Percentiles rank a stretch among this genome's conserved stretches.
phyloP scores from a whole-genome alignment of 2,797 vertebrate genomes.

The Thamnophis elegans region DNA sequence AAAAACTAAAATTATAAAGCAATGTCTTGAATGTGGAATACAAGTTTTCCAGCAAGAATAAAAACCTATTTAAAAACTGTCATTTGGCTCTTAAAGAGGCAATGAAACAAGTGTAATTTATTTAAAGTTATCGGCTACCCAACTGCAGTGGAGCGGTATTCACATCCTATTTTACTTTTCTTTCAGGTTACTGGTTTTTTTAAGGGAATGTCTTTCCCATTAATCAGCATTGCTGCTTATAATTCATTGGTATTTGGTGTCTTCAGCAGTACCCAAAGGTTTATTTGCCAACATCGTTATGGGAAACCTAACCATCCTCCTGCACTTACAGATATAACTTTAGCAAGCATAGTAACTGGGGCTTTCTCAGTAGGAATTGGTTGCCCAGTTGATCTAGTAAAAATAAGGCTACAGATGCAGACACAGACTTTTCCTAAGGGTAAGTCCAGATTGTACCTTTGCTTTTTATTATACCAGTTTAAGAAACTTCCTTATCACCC shows the following conservation, averaged over 20 bases:
- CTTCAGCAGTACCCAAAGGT: slow-evolving; percentile 85
- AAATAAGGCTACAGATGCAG: slow-evolving; percentile 97
- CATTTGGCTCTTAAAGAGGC: neutral
- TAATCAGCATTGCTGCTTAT: slow-evolving; percentile 88
- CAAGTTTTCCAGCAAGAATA: neutral
- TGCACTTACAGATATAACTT: slow-evolving; percentile 75
- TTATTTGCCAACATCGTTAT: slow-evolving; percentile 80
- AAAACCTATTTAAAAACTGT: neutral
- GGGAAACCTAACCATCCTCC: slow-evolving; percentile 63
- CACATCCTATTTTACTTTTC: slow-evolving; percentile 29
- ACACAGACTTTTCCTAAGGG: slow-evolving; percentile 77
- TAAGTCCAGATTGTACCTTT: slow-evolving; percentile 57
- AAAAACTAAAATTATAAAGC: neutral
- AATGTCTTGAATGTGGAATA: neutral
- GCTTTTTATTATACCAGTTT: neutral
- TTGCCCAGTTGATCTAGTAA: slow-evolving; percentile 90
- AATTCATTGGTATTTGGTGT: slow-evolving; percentile 92
- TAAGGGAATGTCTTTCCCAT: slow-evolving; percentile 95
- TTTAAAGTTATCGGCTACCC: neutral
- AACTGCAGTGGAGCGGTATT: neutral
- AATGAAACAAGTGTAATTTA: neutral
- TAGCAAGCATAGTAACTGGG: slow-evolving; percentile 84
- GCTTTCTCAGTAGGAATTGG: slow-evolving; percentile 85
- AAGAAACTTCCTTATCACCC: neutral
- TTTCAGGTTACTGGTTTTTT: slow-evolving; percentile 87